Evolutionary conservation across 2,113 vertebrate genomes (phyloP).

Genomic region (Gallinago media): DNA sequence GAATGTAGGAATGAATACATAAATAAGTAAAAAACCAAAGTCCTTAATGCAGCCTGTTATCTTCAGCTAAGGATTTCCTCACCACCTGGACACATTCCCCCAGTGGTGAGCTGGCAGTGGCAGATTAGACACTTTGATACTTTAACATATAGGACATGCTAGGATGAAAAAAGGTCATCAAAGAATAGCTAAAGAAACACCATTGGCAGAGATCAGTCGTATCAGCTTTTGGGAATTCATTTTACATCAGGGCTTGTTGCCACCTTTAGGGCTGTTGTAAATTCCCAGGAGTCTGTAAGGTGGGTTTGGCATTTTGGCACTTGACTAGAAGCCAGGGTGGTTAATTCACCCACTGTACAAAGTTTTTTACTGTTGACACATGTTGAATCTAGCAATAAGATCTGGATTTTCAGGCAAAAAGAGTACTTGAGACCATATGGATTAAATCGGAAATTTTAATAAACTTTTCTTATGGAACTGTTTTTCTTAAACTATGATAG

Average conservation of each 20-base stretch:
- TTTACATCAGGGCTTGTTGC: background rate
- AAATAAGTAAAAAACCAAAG: background rate
- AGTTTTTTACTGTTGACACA: background rate
- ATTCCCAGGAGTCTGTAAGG: background rate
- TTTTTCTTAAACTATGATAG: background rate
- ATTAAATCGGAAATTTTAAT: background rate
- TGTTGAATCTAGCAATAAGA: background rate
- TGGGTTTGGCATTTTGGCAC: background rate
- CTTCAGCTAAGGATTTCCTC: background rate
- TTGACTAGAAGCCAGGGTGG: fast-evolving
- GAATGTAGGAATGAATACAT: background rate
- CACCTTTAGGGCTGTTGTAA: background rate
- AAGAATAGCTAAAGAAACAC: background rate
- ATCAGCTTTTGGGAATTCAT: background rate
- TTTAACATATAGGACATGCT: background rate
- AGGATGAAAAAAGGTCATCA: background rate
- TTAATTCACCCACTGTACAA: background rate
- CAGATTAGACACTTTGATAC: background rate
- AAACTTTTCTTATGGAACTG: background rate
- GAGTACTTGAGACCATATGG: background rate
- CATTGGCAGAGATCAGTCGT: background rate
- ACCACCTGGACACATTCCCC: background rate
- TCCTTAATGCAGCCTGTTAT: background rate
- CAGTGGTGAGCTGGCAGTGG: background rate
- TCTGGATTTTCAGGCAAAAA: background rate